These are phyloP conservation scores for Chelonus insularis DNA, from an alignment of 1,140 invertebrate species.

Conservation along the genomic window DNA sequence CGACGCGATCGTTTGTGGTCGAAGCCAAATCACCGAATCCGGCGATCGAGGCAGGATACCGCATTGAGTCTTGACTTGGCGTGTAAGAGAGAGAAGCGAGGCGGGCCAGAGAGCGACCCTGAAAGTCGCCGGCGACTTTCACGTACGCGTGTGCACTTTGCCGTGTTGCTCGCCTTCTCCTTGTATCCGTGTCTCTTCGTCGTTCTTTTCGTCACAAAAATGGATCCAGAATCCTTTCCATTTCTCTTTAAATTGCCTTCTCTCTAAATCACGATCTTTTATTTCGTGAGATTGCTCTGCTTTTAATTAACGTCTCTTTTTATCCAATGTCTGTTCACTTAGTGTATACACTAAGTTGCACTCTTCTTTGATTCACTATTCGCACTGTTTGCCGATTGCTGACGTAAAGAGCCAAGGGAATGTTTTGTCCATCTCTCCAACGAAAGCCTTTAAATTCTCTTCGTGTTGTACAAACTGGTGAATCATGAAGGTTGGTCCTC, in stretches of 20 bases:
- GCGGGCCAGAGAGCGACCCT: conserved; percentile 51
- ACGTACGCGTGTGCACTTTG: conserved; percentile 53
- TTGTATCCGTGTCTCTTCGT: not conserved
- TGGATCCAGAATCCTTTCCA: conserved; percentile 11
- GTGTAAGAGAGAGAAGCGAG: conserved; percentile 31
- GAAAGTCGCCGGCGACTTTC: conserved; percentile 55
- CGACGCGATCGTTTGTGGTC: conserved; percentile 35
- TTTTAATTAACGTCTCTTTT: not conserved
- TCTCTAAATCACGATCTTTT: not conserved
- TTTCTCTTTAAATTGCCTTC: not conserved
- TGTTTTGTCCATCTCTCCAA: too few relatives aligned
- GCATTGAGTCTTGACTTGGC: conserved; percentile 29
- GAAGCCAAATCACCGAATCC: conserved; percentile 33
- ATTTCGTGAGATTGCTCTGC: not conserved
- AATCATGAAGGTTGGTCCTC: too few relatives aligned
- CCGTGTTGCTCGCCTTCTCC: conserved; percentile 26
- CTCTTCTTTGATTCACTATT: too few relatives aligned
- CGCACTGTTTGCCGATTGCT: too few relatives aligned
- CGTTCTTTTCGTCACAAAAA: conserved; percentile 13
- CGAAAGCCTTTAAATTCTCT: too few relatives aligned
- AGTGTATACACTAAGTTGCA: too few relatives aligned
- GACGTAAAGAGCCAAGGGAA: too few relatives aligned
- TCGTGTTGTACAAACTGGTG: too few relatives aligned
- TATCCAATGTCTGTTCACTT: too few relatives aligned
- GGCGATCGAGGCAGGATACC: conserved; percentile 19